Base-by-base conservation (phyloP, 2,888 invertebrate genomes). In the Coelogynopora nodosa region DNA sequence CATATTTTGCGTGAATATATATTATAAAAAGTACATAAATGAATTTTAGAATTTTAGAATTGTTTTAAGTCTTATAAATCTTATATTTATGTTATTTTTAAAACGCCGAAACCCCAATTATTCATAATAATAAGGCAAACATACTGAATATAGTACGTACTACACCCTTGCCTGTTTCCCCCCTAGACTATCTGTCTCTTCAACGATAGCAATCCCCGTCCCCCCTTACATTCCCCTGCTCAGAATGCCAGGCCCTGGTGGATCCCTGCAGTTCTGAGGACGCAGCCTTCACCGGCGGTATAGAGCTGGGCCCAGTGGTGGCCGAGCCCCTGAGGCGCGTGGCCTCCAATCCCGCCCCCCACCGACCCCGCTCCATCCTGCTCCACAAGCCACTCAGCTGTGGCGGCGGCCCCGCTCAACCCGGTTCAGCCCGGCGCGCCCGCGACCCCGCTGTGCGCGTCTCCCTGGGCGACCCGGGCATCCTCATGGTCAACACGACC, bases 381-480 rank as follows among this genome's bases (percentile, higher is more conserved):
- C 74, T 74, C 18, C 74, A 74, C 23, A 10, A 74, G 74, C 74
- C 74, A 2, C 74, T 74, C 27, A 74, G 74, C 74, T 74, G 74
- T 74, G 27, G 74, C 2, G 10, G 10, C 5, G 2, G 74, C 2
- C 23, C 23, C 74, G 28, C 31, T 2, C 10, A 2, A 2, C 2
- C 82, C 27, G 2, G 13, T 2, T 82, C 82, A 31, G 2, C 10
- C 23, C 82, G 82, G 1, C 82, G 82, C 5, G 31, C 30, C 2
- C 10, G 82, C 1, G 82, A 82, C 67, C 28, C 74, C 83, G 18
- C 85, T 23, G n/a, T 80, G 13, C 85, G 85, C 84, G 67, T 80
- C 23, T 87, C 87, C n/a, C 27, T 87, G 67, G 86, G 67, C 18
- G 87, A 87, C 27, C 87, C 87, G 26, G 87, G 87, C 10, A 87